Evolutionary conservation across 2,888 invertebrate species (phyloP).

Genomic region (Epirrhoe alternata): DNA sequence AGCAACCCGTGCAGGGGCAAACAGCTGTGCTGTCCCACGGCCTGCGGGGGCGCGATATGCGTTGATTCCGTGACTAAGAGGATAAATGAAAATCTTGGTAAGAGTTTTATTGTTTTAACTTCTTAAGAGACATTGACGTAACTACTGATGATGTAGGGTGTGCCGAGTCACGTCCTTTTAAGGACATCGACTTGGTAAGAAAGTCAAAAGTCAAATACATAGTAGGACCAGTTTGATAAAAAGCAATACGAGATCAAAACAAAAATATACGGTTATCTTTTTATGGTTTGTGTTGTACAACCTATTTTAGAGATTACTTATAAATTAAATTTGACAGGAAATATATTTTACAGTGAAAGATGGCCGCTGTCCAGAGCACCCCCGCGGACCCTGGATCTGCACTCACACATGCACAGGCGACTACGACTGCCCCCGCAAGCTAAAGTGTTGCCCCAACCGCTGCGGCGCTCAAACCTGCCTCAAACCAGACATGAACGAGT

Average conservation of each 20-base stretch:
- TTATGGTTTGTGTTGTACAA: too few species aligned
- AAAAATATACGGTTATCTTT: too few species aligned
- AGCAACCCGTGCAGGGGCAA: constrained; percentile 63
- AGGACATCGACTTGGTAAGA: too few species aligned
- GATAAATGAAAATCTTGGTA: constrained; percentile 67
- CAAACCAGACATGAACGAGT: background rate
- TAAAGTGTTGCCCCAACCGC: constrained; percentile 47
- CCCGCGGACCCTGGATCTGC: constrained; percentile 84
- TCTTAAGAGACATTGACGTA: too few species aligned
- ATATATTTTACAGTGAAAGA: constrained; percentile 69
- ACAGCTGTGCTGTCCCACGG: constrained; percentile 78
- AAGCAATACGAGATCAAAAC: too few species aligned
- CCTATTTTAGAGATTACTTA: background rate
- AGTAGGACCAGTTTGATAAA: too few species aligned
- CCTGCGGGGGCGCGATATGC: constrained; percentile 78
- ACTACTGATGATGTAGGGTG: too few species aligned
- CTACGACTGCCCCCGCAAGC: constrained; percentile 78
- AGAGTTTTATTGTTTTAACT: constrained; percentile 30
- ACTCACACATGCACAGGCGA: constrained; percentile 82
- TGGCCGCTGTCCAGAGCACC: constrained; percentile 79
- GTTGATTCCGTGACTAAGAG: constrained; percentile 74
- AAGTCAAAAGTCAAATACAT: too few species aligned
- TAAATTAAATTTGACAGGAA: background rate
- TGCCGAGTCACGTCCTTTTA: too few species aligned
- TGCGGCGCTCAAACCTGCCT: constrained; percentile 1